These are phyloP conservation scores for Chelonus insularis DNA, from an alignment of 1,140 invertebrate genomes.

Conservation along the genomic window DNA sequence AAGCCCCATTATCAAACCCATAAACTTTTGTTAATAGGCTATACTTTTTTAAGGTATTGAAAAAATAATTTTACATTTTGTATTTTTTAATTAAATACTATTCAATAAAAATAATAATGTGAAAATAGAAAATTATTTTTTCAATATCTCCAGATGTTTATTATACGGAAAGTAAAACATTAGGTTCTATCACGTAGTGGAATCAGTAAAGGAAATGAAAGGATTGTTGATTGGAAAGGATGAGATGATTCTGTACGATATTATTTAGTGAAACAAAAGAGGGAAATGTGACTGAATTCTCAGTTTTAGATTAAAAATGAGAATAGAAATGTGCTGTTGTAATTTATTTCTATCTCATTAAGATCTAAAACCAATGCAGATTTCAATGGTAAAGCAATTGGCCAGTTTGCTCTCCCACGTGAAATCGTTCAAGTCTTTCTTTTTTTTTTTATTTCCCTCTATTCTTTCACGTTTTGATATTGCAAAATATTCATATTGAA, in stretches of 20 bases:
- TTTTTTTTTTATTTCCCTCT: background rate
- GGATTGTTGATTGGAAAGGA: background rate
- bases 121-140: too few species aligned
- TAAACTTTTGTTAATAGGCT: too few species aligned
- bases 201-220: slow-evolving; percentile 1
- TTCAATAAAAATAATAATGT: too few species aligned
- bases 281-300: slow-evolving; percentile 38
- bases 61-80: too few species aligned
- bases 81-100: too few species aligned
- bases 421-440: slow-evolving; percentile 35
- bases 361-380: slow-evolving; percentile 46
- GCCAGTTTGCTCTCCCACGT: slow-evolving; percentile 54
- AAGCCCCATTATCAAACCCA: too few species aligned
- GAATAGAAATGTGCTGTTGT: slow-evolving; percentile 26
- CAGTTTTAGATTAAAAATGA: slow-evolving; percentile 33
- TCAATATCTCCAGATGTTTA: background rate
- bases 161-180: background rate
- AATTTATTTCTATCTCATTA: slow-evolving; percentile 37
- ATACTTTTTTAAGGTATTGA: too few species aligned
- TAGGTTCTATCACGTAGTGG: background rate
- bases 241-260: background rate
- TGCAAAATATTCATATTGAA: background rate
- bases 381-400: slow-evolving; percentile 56
- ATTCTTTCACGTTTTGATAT: background rate
- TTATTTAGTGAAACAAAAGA: slow-evolving; percentile 29